Evolutionary conservation across 2,888 invertebrate species (phyloP).

Genomic region (Adelognathus sp.): DNA sequence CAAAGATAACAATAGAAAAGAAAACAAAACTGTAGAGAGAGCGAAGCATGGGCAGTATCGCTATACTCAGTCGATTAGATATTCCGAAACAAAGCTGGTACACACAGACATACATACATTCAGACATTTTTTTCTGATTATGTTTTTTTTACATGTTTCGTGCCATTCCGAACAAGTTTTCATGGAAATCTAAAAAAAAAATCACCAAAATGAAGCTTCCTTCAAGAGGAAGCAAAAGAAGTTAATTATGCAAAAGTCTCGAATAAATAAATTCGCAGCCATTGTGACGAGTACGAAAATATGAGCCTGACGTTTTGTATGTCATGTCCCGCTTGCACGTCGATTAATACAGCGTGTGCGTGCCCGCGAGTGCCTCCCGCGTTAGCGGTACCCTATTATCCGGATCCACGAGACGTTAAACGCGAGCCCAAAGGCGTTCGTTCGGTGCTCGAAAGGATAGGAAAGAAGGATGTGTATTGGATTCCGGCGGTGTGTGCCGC

Average conservation of each 20-base stretch:
- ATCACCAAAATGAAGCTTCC: too few species aligned
- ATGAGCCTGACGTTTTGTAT: background rate
- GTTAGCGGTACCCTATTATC: slow-evolving; percentile 33
- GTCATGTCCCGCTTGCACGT: slow-evolving; percentile 15
- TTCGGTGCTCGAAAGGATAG: slow-evolving; percentile 60
- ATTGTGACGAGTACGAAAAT: background rate
- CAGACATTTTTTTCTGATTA: too few species aligned
- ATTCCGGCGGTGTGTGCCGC: slow-evolving; percentile 40
- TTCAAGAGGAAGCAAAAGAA: too few species aligned
- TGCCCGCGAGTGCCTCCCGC: slow-evolving; percentile 21
- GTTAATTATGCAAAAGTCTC: too few species aligned
- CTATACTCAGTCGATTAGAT: too few species aligned
- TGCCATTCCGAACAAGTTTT: too few species aligned
- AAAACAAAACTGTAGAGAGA: too few species aligned
- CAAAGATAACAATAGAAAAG: background rate
- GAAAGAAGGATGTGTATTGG: slow-evolving; percentile 64
- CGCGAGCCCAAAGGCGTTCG: slow-evolving; percentile 16
- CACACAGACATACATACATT: too few species aligned
- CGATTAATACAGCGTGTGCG: slow-evolving; percentile 28
- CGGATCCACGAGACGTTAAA: slow-evolving; percentile 22
- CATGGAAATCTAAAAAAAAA: too few species aligned
- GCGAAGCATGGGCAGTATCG: too few species aligned
- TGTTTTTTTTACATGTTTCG: too few species aligned
- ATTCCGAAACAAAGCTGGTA: too few species aligned
- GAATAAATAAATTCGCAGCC: background rate